phyloP scores from a whole-genome alignment of 2,888 invertebrate species.

The Diloba caeruleocephala region DNA sequence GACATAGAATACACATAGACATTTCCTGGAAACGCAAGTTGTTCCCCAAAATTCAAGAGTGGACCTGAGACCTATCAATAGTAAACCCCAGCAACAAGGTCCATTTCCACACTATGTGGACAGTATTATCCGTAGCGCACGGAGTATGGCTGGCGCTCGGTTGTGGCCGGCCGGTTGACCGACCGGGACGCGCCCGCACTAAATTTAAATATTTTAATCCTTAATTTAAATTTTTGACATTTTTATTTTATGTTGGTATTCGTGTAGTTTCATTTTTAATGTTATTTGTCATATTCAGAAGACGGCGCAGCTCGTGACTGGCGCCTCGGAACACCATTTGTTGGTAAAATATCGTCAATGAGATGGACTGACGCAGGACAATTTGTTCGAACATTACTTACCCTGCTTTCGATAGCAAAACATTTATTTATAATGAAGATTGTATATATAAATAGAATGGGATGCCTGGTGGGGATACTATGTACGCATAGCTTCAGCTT shows the following conservation, averaged over 20 bases:
- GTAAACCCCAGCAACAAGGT: constrained; percentile 33
- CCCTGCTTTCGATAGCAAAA: constrained; percentile 48
- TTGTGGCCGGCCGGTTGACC: constrained; percentile 54
- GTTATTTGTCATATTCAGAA: constrained; percentile 88
- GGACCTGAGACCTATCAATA: background rate
- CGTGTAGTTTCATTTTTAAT: constrained; percentile 88
- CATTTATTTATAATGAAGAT: constrained; percentile 39
- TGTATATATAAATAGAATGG: constrained; percentile 37
- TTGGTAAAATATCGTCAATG: constrained; percentile 68
- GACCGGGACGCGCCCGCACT: constrained; percentile 82
- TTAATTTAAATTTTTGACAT: constrained; percentile 90
- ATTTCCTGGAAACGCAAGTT: too few species aligned
- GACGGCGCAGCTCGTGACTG: constrained; percentile 77
- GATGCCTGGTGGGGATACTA: constrained; percentile 3
- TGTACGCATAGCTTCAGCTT: too few species aligned
- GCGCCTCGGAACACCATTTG: constrained; percentile 78
- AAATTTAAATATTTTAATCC: constrained; percentile 90
- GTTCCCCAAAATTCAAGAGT: too few species aligned
- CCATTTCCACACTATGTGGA: constrained; percentile 61
- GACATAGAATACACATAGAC: too few species aligned
- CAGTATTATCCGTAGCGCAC: constrained; percentile 45
- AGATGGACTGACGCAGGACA: constrained; percentile 52
- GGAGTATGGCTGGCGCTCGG: constrained; percentile 61
- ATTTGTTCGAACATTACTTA: constrained; percentile 52
- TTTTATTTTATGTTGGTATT: constrained; percentile 89